Evolutionary conservation across 2,888 invertebrate genomes (phyloP).

Genomic region (Drosophila atripex): DNA sequence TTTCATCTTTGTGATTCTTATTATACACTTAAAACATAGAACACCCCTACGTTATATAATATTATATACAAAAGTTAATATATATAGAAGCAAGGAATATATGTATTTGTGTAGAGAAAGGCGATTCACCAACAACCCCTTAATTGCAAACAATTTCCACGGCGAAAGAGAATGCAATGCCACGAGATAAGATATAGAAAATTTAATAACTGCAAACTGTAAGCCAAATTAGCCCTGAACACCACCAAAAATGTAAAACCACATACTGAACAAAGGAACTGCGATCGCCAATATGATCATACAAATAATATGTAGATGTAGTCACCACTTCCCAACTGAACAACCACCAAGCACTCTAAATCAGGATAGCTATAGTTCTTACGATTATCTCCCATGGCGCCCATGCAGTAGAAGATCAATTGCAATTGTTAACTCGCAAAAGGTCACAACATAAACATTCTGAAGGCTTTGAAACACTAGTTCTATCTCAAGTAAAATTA

Average conservation of each 20-base stretch:
- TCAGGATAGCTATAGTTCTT: not conserved
- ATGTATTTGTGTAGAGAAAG: conserved; percentile 21
- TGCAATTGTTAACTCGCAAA: not conserved
- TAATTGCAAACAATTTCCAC: conserved; percentile 18
- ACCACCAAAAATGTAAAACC: not conserved
- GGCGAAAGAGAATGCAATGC: conserved; percentile 17
- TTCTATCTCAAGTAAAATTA: not conserved
- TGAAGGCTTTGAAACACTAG: not conserved
- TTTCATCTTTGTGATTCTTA: conserved; percentile 70
- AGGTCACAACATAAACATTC: conserved; percentile 8
- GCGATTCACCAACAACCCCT: conserved; percentile 18
- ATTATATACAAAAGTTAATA: conserved; percentile 6
- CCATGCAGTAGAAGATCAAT: not conserved
- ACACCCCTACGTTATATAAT: conserved; percentile 26
- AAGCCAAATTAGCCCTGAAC: conserved; percentile 8
- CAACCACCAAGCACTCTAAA: conserved; percentile 26
- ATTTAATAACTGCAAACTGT: not conserved
- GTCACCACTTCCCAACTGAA: conserved; percentile 11
- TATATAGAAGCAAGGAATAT: conserved; percentile 8
- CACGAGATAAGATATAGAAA: conserved; percentile 22
- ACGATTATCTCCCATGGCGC: not conserved
- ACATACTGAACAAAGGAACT: conserved; percentile 21
- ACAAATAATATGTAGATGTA: conserved; percentile 1
- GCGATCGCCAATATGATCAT: conserved; percentile 14
- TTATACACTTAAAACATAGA: conserved; percentile 22